These are phyloP conservation scores for Spisula subtruncata DNA, from an alignment of 2,888 invertebrate species.

Conservation along the genomic window DNA sequence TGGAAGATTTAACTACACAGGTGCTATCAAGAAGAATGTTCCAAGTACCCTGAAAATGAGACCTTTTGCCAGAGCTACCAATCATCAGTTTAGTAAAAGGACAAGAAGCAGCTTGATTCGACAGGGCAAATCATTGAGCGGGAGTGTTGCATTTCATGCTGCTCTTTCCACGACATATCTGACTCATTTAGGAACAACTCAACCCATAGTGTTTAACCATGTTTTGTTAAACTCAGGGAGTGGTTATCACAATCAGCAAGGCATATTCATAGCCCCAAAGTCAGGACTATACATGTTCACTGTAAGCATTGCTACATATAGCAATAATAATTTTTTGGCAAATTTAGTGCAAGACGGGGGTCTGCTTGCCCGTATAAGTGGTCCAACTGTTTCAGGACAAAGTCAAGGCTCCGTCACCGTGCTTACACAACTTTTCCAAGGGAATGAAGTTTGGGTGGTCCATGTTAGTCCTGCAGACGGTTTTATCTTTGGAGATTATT, in stretches of 20 bases:
- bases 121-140: too few species aligned
- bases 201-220: constrained; percentile 22
- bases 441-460: constrained; percentile 33
- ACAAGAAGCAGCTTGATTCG: not conserved
- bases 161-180: not conserved
- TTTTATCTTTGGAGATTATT: not conserved
- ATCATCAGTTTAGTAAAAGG: not conserved
- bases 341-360: not conserved
- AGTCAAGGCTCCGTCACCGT: constrained; percentile 34
- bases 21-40: not conserved
- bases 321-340: not conserved
- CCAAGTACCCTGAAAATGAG: too few species aligned
- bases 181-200: constrained; percentile 4
- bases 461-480: constrained; percentile 15
- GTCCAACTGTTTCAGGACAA: not conserved
- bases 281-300: constrained; percentile 36
- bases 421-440: not conserved
- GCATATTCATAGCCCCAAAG: constrained; percentile 33
- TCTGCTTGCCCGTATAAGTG: not conserved
- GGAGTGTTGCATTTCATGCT: constrained; percentile 31
- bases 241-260: constrained; percentile 36
- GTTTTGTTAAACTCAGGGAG: not conserved
- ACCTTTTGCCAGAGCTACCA: too few species aligned
- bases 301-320: not conserved
- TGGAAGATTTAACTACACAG: not conserved